These are phyloP conservation scores for Cylindroiulus punctatus DNA, from an alignment of 2,888 invertebrate species.

Conservation along the genomic window DNA sequence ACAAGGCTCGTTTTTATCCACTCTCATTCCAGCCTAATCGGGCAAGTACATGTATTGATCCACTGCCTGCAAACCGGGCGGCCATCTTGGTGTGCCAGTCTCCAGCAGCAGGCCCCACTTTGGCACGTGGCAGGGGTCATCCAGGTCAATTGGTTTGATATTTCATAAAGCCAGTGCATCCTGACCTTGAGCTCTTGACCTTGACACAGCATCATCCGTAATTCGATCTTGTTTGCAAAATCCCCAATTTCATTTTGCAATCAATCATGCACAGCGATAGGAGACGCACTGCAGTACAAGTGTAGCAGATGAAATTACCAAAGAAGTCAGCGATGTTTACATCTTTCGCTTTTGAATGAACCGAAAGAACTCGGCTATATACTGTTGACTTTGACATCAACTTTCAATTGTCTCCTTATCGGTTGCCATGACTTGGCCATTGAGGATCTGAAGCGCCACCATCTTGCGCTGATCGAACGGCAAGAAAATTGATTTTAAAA, in stretches of 20 bases:
- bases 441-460: too few species aligned
- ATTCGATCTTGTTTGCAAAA: neutral
- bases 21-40: neutral
- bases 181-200: neutral
- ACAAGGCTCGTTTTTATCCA: neutral
- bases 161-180: neutral
- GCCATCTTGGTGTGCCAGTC: neutral
- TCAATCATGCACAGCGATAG: neutral
- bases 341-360: too few species aligned
- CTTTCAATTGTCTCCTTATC: too few species aligned
- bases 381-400: too few species aligned
- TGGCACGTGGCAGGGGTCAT: neutral
- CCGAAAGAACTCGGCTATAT: too few species aligned
- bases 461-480: too few species aligned
- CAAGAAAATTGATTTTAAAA: too few species aligned
- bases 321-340: too few species aligned
- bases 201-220: neutral
- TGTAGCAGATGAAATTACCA: too few species aligned
- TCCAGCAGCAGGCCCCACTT: neutral
- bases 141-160: neutral
- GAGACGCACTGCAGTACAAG: too few species aligned
- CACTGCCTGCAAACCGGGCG: neutral
- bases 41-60: neutral
- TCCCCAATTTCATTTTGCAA: neutral
- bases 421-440: too few species aligned